These are phyloP conservation scores for Prunella strophiata DNA, from an alignment of 2,797 vertebrate genomes.

Conservation along the genomic window DNA sequence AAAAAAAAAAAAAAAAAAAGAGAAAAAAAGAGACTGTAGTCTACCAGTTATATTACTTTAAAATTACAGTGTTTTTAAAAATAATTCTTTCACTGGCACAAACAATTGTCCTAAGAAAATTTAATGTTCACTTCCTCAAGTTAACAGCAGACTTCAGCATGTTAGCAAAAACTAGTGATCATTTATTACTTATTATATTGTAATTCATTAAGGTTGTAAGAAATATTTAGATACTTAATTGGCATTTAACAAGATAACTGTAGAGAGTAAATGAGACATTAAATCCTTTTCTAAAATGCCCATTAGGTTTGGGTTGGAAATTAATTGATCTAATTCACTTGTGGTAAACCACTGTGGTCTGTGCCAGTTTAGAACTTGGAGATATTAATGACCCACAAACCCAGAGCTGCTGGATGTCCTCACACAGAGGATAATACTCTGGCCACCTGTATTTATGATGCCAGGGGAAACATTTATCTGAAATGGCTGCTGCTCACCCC, in stretches of 20 bases:
- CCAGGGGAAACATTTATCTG: not conserved
- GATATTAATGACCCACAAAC: conserved; percentile 40
- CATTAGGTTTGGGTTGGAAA: conserved; percentile 81
- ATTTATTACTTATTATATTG: conserved; percentile 78
- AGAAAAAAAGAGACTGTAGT: not conserved
- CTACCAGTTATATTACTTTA: not conserved
- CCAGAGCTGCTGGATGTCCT: not conserved
- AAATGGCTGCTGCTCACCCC: not conserved
- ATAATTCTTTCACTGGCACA: not conserved
- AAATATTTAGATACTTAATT: conserved; percentile 86
- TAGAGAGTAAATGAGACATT: conserved; percentile 83
- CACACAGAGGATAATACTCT: not conserved
- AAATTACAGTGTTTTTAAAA: not conserved
- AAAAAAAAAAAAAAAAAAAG: not conserved
- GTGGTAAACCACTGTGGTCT: conserved; percentile 73
- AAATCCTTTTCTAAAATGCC: conserved; percentile 81
- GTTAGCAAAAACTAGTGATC: conserved; percentile 60
- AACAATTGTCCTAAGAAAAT: conserved; percentile 8
- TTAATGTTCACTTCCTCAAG: conserved; percentile 11
- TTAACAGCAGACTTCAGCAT: conserved; percentile 47
- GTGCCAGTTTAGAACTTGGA: conserved; percentile 53
- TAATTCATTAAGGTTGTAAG: conserved; percentile 80
- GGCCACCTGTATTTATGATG: not conserved
- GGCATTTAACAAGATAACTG: conserved; percentile 82
- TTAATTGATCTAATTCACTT: conserved; percentile 81